These are phyloP conservation scores for Eptesicus fuscus DNA, from an alignment of 2,113 vertebrate species.

Conservation along the genomic window DNA sequence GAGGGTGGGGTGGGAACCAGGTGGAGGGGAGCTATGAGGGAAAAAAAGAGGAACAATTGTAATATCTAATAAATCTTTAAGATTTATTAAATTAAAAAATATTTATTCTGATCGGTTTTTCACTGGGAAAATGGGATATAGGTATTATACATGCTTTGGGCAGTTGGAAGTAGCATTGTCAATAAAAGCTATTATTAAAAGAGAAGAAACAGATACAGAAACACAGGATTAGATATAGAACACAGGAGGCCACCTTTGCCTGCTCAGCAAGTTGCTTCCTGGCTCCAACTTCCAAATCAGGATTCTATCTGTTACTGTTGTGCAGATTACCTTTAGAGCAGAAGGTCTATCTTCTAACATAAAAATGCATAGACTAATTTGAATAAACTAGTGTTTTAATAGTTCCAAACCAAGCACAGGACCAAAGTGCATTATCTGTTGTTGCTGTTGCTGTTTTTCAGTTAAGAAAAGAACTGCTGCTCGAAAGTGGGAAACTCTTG, in stretches of 20 bases:
- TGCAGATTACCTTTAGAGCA: not conserved
- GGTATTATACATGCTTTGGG: not conserved
- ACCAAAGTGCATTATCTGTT: not conserved
- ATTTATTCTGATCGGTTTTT: not conserved
- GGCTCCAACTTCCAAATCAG: not conserved
- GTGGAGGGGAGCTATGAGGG: too few relatives aligned
- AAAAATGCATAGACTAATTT: not conserved
- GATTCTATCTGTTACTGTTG: not conserved
- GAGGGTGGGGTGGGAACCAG: too few relatives aligned
- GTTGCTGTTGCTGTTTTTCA: not conserved
- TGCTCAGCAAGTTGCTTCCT: not conserved
- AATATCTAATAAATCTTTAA: too few relatives aligned
- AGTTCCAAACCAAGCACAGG: not conserved
- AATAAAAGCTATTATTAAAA: not conserved
- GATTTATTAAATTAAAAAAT: not conserved
- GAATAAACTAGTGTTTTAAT: not conserved
- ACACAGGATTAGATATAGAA: not conserved
- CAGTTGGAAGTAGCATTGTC: not conserved
- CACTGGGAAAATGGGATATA: not conserved
- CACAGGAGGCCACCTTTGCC: not conserved
- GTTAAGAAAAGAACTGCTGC: not conserved
- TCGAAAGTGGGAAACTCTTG: not conserved
- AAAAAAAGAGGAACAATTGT: too few relatives aligned
- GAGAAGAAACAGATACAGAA: not conserved
- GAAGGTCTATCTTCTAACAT: not conserved